Conservation (phyloP, 1,140 invertebrate genomes). For the Diploscapter pachys region DNA sequence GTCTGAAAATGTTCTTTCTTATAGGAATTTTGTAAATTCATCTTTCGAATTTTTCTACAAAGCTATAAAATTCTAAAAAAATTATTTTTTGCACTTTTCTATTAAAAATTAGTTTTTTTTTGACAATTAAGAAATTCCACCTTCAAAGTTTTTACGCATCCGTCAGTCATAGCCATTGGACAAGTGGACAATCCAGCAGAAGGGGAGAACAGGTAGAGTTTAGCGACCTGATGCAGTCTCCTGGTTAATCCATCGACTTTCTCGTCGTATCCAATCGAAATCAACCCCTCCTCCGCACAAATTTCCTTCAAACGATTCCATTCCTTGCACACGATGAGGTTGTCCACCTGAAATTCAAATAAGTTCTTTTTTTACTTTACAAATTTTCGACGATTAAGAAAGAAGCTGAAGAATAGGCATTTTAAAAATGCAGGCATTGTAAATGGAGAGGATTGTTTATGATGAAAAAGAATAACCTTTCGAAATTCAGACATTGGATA, state of each 20-base stretch:
- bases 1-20: conserved; percentile 20
- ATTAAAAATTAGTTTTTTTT: neutral
- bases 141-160: conserved; percentile 65
- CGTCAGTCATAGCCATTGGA: conserved; percentile 70
- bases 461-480: too few relatives aligned
- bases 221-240: conserved; percentile 66
- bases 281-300: conserved; percentile 66
- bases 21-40: neutral
- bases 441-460: too few relatives aligned
- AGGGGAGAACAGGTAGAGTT: conserved; percentile 65
- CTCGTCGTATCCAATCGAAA: conserved; percentile 65
- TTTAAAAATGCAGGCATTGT: too few relatives aligned
- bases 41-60: neutral
- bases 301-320: conserved; percentile 66
- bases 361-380: neutral
- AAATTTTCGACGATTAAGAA: too few relatives aligned
- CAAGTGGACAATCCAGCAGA: conserved; percentile 66
- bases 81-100: too few relatives aligned
- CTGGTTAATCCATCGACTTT: conserved; percentile 60
- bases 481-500: too few relatives aligned
- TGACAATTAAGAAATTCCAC: conserved; percentile 40
- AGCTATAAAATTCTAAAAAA: too few relatives aligned
- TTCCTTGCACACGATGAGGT: conserved; percentile 63
- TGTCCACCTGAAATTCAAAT: conserved; percentile 57
- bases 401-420: too few relatives aligned